These are phyloP conservation scores for Heliocidaris tuberculata DNA, from an alignment of 35 echinoderm and acorn worm species.

Conservation along the genomic window DNA sequence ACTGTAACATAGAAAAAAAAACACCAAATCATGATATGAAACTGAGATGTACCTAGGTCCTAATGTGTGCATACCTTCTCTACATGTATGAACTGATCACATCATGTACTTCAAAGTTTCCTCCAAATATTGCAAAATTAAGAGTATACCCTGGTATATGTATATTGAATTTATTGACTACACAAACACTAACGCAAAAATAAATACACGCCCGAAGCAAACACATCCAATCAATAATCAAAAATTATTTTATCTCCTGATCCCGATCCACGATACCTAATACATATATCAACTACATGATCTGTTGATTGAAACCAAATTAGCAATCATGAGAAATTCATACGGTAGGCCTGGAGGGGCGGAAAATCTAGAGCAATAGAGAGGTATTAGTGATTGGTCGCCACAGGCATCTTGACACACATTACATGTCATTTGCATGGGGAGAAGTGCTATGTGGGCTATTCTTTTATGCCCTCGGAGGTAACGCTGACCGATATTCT, in stretches of 20 bases:
- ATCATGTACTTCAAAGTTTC: background rate
- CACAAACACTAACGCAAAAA: background rate
- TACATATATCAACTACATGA: background rate
- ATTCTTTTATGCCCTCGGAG: background rate
- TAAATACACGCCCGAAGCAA: background rate
- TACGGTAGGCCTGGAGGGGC: background rate
- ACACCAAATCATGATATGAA: background rate
- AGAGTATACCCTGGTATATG: background rate
- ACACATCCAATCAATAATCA: background rate
- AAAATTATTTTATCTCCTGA: background rate
- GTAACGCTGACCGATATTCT: background rate
- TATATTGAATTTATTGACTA: background rate
- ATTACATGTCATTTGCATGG: background rate
- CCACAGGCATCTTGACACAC: background rate
- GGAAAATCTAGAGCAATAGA: background rate
- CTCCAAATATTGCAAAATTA: background rate
- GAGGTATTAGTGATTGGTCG: background rate
- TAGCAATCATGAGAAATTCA: background rate
- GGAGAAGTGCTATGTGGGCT: background rate
- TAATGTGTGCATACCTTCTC: background rate
- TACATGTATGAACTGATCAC: background rate
- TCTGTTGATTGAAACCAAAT: constrained; percentile 9
- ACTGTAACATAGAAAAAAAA: background rate
- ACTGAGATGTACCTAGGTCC: too few relatives aligned
- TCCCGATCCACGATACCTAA: background rate